Base-by-base conservation (phyloP, 2,888 invertebrate species). In the Nasonia oneida region DNA sequence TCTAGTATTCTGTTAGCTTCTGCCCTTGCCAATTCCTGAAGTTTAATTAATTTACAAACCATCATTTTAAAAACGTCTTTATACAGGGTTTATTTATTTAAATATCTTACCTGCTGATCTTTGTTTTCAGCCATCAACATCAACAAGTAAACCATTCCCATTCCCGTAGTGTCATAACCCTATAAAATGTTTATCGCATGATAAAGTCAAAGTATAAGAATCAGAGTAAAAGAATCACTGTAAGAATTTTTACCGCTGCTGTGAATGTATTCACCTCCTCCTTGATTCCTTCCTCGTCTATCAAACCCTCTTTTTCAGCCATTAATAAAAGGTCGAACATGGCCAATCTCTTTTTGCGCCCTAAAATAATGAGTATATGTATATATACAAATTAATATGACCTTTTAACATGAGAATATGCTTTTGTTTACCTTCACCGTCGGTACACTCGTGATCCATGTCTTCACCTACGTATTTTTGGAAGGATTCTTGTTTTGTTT, bases 121-220 rank as follows among this genome's bases (percentile, higher is more conserved):
- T 92, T 90, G 87, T 94, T 93, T 85, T 94, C 93, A 0, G 95
- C 95, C 29, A 95, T 88, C 61, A 94, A 90, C 47, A 80, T 89
- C 14, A 95, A 90, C 14, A 94, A 92, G 88, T 94, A 95, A 64
- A 93, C 93, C 33, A 95, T 90, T 6, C 94, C 94, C 67, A 93
- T 93, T 1, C 95, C 94, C 0, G 95, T 95, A 0, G 96, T 96
- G 85, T 96, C 96, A 89, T 95, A 95, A 0, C 96, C 95, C 95
- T 95, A 90, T 37, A 23, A 73, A 29, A 29, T 57, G 1, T 29
- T 64, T 3, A 64, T 29, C 10, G 12, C 5, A 23, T 64, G n/a
- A 3, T 29, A 8, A 23, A 29, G 10, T 10, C 12, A 10, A 29
- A 29, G 29, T 29, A 29, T 1, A 29, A 29, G 3, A 10, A 64